phyloP scores from a whole-genome alignment of 2,113 vertebrate genomes.

The Hystrix brachyura region DNA sequence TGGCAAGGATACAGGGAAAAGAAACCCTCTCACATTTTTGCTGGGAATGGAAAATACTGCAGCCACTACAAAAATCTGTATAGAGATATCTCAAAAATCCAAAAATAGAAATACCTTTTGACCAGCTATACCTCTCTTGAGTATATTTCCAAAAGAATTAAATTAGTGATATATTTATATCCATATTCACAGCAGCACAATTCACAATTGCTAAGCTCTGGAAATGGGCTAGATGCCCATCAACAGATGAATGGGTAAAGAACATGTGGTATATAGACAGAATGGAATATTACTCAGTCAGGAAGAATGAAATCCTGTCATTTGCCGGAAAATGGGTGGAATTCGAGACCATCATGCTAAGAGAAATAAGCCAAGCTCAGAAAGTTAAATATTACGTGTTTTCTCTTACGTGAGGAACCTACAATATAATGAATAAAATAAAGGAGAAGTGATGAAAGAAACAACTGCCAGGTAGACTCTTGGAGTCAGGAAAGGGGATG shows the following conservation, averaged over 20 bases:
- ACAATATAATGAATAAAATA: neutral
- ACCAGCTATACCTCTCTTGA: neutral
- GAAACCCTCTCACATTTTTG: neutral
- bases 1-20: neutral
- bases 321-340: neutral
- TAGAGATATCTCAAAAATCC: neutral
- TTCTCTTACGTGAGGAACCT: neutral
- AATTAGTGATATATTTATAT: neutral
- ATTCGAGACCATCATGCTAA: neutral
- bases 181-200: neutral
- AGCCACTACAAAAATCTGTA: neutral
- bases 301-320: neutral
- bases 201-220: neutral
- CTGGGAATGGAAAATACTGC: neutral
- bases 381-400: neutral
- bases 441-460: neutral
- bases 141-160: neutral
- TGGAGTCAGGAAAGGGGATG: neutral
- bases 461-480: neutral
- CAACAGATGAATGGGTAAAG: neutral
- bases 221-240: neutral
- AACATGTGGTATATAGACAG: neutral
- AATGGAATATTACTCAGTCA: neutral
- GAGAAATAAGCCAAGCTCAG: neutral
- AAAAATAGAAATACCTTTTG: neutral